Conservation (phyloP, 2,113 vertebrate genomes). For the Telmatochromis sp. region DNA sequence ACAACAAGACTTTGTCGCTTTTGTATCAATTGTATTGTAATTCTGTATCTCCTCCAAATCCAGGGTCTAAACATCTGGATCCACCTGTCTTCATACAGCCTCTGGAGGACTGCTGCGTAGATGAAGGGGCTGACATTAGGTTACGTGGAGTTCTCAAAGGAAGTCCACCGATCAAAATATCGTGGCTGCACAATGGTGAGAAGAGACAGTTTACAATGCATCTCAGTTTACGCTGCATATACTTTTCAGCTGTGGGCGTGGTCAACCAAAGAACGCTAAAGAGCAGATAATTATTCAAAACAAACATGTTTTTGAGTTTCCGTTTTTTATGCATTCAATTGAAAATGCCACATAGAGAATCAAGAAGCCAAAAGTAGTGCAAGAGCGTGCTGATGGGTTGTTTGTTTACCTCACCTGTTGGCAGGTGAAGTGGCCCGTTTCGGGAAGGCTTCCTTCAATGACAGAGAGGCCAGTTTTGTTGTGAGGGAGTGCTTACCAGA, state of each 20-base stretch:
- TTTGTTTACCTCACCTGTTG: neutral
- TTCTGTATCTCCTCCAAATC: neutral
- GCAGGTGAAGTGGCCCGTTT: slow-evolving; percentile 63
- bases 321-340: neutral
- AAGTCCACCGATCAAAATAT: slow-evolving; percentile 52
- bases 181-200: slow-evolving; percentile 73
- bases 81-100: slow-evolving; percentile 51
- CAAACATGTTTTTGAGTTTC: neutral
- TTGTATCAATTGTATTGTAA: neutral
- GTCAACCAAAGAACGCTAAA: neutral
- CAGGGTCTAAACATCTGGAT: slow-evolving; percentile 17
- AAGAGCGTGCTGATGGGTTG: neutral
- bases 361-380: neutral
- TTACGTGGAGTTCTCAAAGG: slow-evolving; percentile 52
- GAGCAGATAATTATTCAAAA: neutral
- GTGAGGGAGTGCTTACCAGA: slow-evolving; percentile 70
- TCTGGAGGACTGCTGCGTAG: slow-evolving; percentile 54
- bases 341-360: neutral
- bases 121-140: slow-evolving; percentile 59
- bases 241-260: neutral
- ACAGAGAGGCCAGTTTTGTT: slow-evolving; percentile 32
- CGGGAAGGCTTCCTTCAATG: slow-evolving; percentile 45
- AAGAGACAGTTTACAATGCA: neutral
- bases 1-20: neutral
- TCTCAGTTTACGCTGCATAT: neutral